Percentiles rank a stretch among this genome's conserved stretches.
phyloP scores from a whole-genome alignment of 2,888 invertebrate species.

The Drosophila eohydei region DNA sequence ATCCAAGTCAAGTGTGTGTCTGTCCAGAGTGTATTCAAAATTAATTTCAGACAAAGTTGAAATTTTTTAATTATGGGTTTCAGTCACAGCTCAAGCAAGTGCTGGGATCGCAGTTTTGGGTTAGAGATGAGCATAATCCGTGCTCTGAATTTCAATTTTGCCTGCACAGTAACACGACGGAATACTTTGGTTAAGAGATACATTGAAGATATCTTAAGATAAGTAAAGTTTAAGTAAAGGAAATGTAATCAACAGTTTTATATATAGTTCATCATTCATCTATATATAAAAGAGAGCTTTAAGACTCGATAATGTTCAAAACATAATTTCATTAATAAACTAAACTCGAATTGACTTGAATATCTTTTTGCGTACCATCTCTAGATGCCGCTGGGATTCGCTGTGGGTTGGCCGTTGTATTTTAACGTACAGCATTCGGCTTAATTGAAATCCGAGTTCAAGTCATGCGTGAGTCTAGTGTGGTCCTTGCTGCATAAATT shows the following conservation, averaged over 20 bases:
- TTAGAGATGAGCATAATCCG: conserved; percentile 45
- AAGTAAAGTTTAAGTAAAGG: background rate
- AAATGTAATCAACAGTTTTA: background rate
- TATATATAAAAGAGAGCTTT: too few species aligned
- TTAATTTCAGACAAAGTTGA: conserved; percentile 76
- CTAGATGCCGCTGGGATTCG: conserved; percentile 18
- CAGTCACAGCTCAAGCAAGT: conserved; percentile 41
- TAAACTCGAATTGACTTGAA: too few species aligned
- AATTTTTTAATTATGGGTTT: conserved; percentile 78
- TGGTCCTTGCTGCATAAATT: conserved; percentile 66
- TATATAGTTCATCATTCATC: too few species aligned
- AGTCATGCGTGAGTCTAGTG: conserved; percentile 44
- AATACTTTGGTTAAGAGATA: background rate
- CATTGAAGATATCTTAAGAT: background rate
- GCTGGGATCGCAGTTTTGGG: conserved; percentile 10
- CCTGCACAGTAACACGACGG: background rate
- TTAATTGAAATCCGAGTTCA: conserved; percentile 67
- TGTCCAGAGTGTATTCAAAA: conserved; percentile 65
- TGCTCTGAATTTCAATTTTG: conserved; percentile 33
- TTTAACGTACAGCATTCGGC: conserved; percentile 45
- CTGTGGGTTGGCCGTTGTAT: conserved; percentile 52
- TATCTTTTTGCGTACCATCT: conserved; percentile 8
- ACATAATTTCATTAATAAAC: too few species aligned
- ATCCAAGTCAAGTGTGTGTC: conserved; percentile 72
- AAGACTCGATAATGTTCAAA: too few species aligned